Evolutionary conservation across 2,888 invertebrate genomes (phyloP).

Genomic region (Leucania comma): DNA sequence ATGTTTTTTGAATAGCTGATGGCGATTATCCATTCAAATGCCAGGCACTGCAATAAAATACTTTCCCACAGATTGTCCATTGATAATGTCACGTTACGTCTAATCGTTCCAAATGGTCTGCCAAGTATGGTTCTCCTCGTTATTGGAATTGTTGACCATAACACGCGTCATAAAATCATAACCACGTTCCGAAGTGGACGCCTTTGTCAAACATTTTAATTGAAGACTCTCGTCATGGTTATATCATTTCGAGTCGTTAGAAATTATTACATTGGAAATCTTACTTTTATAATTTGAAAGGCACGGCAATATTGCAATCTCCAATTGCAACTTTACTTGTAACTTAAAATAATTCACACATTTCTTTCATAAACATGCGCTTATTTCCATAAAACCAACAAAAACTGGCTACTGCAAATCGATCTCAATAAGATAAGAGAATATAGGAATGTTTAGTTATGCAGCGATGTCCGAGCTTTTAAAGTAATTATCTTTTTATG

Average conservation of each 20-base stretch:
- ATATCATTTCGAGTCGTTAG: conserved; percentile 19
- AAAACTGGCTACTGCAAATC: conserved; percentile 28
- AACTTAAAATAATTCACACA: neutral
- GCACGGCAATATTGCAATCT: neutral
- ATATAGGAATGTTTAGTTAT: conserved; percentile 54
- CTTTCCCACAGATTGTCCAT: conserved; percentile 57
- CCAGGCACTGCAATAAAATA: conserved; percentile 44
- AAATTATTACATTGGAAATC: conserved; percentile 15
- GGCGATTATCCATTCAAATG: conserved; percentile 52
- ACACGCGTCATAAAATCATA: conserved; percentile 31
- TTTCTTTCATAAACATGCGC: neutral
- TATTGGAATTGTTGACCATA: conserved; percentile 52
- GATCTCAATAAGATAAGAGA: conserved; percentile 42
- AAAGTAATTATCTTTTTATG: conserved; percentile 72
- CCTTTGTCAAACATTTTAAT: conserved; percentile 39
- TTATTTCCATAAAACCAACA: conserved; percentile 20
- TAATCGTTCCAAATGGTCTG: conserved; percentile 42
- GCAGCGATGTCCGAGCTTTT: conserved; percentile 61
- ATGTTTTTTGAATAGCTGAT: conserved; percentile 51
- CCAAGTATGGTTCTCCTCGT: conserved; percentile 44
- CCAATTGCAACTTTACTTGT: neutral
- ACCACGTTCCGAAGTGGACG: conserved; percentile 23
- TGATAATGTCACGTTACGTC: conserved; percentile 51
- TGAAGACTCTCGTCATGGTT: conserved; percentile 28
- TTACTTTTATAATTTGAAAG: conserved; percentile 7